Evolutionary conservation across 2,888 invertebrate genomes (phyloP).

Genomic region (Trissoscelio sp.): DNA sequence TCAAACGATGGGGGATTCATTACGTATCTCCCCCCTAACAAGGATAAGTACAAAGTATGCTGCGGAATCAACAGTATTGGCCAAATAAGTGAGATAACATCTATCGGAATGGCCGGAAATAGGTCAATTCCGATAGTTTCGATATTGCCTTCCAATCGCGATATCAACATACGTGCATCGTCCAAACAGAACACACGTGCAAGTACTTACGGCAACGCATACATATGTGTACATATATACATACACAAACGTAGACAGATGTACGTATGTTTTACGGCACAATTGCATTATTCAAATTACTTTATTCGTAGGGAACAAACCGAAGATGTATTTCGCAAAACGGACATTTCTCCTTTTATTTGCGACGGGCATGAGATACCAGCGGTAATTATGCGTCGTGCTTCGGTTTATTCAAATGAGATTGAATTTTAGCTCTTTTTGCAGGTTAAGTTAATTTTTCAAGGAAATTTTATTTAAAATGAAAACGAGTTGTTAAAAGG

Average conservation of each 20-base stretch:
- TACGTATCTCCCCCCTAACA: slow-evolving; percentile 46
- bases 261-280: slow-evolving; percentile 11
- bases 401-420: slow-evolving; percentile 16
- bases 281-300: slow-evolving; percentile 29
- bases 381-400: slow-evolving; percentile 21
- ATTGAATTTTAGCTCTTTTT: neutral
- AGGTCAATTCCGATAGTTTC: slow-evolving; percentile 52
- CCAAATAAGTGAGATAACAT: slow-evolving; percentile 55
- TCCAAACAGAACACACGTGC: neutral
- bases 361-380: slow-evolving; percentile 1
- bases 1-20: slow-evolving; percentile 48
- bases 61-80: slow-evolving; percentile 52
- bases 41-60: slow-evolving; percentile 51
- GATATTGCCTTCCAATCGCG: slow-evolving; percentile 52
- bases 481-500: too few relatives aligned
- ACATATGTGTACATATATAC: too few relatives aligned
- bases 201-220: slow-evolving; percentile 1
- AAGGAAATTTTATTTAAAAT: too few relatives aligned
- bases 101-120: slow-evolving; percentile 52
- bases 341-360: slow-evolving; percentile 15
- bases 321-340: slow-evolving; percentile 23
- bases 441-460: too few relatives aligned
- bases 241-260: neutral
- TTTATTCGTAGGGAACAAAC: slow-evolving; percentile 17
- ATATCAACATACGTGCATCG: slow-evolving; percentile 3